phyloP scores from a whole-genome alignment of 2,113 vertebrate genomes.

The Egretta garzetta region DNA sequence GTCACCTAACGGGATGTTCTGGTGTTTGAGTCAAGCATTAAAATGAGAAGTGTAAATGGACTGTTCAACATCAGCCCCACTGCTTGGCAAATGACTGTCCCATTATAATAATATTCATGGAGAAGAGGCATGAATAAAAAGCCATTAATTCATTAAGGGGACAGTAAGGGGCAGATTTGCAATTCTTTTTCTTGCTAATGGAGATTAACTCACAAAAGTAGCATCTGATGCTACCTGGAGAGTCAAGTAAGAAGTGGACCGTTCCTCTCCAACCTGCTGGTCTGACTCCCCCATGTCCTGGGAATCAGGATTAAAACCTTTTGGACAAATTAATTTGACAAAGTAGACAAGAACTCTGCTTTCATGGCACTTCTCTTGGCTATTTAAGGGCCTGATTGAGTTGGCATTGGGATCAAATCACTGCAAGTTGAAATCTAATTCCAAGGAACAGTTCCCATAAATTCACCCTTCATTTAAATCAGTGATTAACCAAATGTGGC shows the following conservation, averaged over 20 bases:
- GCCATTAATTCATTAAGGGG: background rate
- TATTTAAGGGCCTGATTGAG: background rate
- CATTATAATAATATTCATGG: background rate
- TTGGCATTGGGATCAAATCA: background rate
- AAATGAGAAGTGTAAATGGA: background rate
- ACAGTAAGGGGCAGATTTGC: background rate
- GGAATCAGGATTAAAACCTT: background rate
- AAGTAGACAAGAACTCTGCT: background rate
- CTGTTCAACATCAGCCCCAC: background rate
- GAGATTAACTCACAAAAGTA: background rate
- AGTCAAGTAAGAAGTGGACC: background rate
- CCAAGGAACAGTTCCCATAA: background rate
- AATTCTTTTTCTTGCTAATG: background rate
- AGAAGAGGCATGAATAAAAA: background rate
- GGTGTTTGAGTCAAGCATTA: background rate
- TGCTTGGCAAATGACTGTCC: background rate
- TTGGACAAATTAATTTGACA: background rate
- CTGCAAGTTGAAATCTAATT: background rate
- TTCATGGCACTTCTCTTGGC: background rate
- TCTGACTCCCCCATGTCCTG: background rate
- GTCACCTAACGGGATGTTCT: background rate
- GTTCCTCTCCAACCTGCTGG: background rate
- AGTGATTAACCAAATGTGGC: background rate
- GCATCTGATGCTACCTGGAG: background rate
- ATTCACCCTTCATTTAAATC: background rate